A percentile compares a stretch with the other conserved stretches of the same genome.
phyloP scores from a whole-genome alignment of 2,113 vertebrate genomes.

The Menidia beryllina region DNA sequence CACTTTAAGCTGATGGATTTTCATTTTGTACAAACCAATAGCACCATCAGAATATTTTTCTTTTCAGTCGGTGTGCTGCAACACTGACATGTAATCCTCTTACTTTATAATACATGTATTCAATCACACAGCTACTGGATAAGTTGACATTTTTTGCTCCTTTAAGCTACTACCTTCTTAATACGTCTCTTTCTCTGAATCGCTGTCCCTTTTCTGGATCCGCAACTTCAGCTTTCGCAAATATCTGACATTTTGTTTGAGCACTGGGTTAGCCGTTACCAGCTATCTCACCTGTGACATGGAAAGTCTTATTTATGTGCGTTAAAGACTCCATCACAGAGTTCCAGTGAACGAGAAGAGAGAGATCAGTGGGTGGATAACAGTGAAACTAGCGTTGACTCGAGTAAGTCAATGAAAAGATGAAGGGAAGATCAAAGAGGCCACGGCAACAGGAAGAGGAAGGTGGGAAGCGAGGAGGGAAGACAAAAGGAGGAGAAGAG shows the following conservation, averaged over 20 bases:
- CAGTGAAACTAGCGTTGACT: constrained; percentile 3
- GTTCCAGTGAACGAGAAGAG: background rate
- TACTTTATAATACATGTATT: constrained; percentile 62
- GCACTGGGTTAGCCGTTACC: constrained; percentile 22
- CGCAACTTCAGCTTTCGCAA: constrained; percentile 6
- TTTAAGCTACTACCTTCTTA: constrained; percentile 41
- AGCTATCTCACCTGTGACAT: constrained; percentile 29
- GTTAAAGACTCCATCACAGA: constrained; percentile 19
- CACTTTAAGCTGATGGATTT: constrained; percentile 66
- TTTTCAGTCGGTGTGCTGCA: constrained; percentile 18
- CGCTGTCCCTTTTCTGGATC: background rate
- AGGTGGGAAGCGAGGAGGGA: constrained; percentile 3
- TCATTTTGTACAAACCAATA: constrained; percentile 66
- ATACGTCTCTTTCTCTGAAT: constrained; percentile 16
- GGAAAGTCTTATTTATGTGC: constrained; percentile 13
- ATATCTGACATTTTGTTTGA: constrained; percentile 28
- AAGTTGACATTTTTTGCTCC: constrained; percentile 58
- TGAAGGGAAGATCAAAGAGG: constrained; percentile 26
- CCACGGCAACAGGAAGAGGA: constrained; percentile 4
- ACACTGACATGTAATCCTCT: constrained; percentile 65
- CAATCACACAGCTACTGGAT: constrained; percentile 54
- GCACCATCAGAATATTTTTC: constrained; percentile 50
- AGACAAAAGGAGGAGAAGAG: constrained; percentile 32
- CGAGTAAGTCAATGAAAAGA: constrained; percentile 12
- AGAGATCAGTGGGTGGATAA: constrained; percentile 5